These are phyloP conservation scores for Oligia fasciuncula DNA, from an alignment of 2,888 invertebrate genomes.

Conservation along the genomic window DNA sequence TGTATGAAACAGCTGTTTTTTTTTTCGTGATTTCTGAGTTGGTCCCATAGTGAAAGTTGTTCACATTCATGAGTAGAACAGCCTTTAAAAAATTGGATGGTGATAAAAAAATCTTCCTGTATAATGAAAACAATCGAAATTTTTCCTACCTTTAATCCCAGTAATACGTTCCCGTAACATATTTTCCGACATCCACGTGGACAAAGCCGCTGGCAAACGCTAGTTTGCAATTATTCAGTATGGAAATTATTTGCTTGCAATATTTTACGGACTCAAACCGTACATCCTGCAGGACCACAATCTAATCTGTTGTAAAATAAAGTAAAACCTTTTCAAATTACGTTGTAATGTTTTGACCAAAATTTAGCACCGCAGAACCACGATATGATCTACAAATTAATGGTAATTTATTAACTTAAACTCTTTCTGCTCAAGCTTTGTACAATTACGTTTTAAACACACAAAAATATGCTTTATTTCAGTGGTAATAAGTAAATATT, in stretches of 20 bases:
- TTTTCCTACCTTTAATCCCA: too few species aligned
- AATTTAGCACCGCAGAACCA: constrained; percentile 23
- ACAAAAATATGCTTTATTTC: background rate
- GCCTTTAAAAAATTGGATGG: too few species aligned
- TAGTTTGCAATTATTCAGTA: background rate
- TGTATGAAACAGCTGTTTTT: too few species aligned
- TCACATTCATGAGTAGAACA: too few species aligned
- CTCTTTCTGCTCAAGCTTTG: background rate
- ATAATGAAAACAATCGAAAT: too few species aligned
- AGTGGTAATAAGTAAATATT: background rate
- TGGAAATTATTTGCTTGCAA: constrained; percentile 1
- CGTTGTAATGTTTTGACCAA: constrained; percentile 28
- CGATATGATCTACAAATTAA: constrained; percentile 49
- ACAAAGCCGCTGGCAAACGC: background rate
- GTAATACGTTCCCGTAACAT: background rate
- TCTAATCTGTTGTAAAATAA: constrained; percentile 42
- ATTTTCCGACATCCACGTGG: background rate
- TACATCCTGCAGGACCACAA: constrained; percentile 8
- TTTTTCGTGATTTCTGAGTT: too few species aligned
- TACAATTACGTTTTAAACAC: background rate
- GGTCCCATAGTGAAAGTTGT: too few species aligned
- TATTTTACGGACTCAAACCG: constrained; percentile 11
- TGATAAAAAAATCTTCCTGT: too few species aligned
- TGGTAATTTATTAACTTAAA: constrained; percentile 40
- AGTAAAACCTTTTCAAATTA: constrained; percentile 46